A percentile compares a stretch with the other conserved stretches of the same genome.
Evolutionary conservation across 2,888 invertebrate genomes (phyloP).

Genomic region (Dione juno): DNA sequence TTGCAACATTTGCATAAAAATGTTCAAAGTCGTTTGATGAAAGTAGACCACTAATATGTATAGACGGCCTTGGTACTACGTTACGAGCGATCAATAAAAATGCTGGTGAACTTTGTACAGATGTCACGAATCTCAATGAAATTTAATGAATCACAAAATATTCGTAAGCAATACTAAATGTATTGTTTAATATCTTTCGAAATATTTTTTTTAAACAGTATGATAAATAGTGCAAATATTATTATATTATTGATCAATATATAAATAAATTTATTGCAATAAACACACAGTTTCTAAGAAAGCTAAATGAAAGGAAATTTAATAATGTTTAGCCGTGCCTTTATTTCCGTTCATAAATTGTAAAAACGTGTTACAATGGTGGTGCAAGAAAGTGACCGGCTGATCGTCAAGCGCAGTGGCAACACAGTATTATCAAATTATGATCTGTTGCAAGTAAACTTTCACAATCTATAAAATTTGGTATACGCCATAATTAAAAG

Average conservation of each 20-base stretch:
- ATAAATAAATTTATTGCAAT: not conserved
- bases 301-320: constrained; percentile 28
- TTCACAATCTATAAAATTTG: not conserved
- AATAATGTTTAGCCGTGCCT: constrained; percentile 33
- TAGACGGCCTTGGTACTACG: constrained; percentile 30
- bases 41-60: constrained; percentile 26
- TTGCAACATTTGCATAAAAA: constrained; percentile 19
- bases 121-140: constrained; percentile 25
- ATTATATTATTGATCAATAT: not conserved
- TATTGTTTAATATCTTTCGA: too few relatives aligned
- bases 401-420: not conserved
- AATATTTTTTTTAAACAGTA: not conserved
- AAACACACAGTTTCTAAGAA: constrained; percentile 20
- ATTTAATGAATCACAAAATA: constrained; percentile 22
- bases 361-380: constrained; percentile 24
- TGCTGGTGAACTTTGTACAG: constrained; percentile 28
- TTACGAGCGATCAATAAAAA: constrained; percentile 28
- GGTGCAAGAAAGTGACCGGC: constrained; percentile 13
- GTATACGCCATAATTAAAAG: not conserved
- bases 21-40: constrained; percentile 26
- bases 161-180: constrained; percentile 9
- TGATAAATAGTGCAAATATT: not conserved
- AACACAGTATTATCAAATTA: constrained; percentile 1
- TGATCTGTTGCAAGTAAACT: not conserved
- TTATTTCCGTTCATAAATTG: constrained; percentile 36